Percentiles rank a stretch among this genome's conserved stretches.
Conservation (phyloP, 2,888 invertebrate genomes). For the Cerastis rubricosa region DNA sequence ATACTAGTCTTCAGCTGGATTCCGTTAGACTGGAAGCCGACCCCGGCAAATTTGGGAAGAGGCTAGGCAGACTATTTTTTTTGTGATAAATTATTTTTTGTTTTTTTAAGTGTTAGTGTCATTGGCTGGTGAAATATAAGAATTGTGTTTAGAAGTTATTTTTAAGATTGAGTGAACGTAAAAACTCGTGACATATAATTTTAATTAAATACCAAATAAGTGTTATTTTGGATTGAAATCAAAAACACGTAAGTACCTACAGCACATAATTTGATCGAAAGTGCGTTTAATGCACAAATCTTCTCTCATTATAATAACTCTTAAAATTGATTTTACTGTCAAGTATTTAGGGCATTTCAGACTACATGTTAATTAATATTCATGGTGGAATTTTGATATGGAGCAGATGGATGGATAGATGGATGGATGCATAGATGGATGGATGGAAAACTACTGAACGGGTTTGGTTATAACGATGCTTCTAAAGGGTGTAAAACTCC, state of each 20-base stretch:
- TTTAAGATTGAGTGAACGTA: neutral
- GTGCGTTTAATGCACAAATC: neutral
- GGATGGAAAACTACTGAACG: too few relatives aligned
- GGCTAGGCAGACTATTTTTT: neutral
- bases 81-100: neutral
- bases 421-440: too few relatives aligned
- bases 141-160: neutral
- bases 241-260: slow-evolving; percentile 9
- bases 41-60: neutral
- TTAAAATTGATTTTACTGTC: too few relatives aligned
- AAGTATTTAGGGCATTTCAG: too few relatives aligned
- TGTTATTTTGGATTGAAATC: slow-evolving; percentile 11
- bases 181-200: neutral
- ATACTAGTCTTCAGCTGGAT: neutral
- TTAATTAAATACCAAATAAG: neutral
- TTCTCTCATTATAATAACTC: too few relatives aligned
- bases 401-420: too few relatives aligned
- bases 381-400: too few relatives aligned
- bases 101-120: neutral
- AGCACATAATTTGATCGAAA: neutral
- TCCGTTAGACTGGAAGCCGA: neutral
- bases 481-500: too few relatives aligned
- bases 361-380: too few relatives aligned
- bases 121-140: neutral
- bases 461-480: too few relatives aligned